Conservation (phyloP, 2,797 vertebrate genomes). For the Brachymystax lenok region DNA sequence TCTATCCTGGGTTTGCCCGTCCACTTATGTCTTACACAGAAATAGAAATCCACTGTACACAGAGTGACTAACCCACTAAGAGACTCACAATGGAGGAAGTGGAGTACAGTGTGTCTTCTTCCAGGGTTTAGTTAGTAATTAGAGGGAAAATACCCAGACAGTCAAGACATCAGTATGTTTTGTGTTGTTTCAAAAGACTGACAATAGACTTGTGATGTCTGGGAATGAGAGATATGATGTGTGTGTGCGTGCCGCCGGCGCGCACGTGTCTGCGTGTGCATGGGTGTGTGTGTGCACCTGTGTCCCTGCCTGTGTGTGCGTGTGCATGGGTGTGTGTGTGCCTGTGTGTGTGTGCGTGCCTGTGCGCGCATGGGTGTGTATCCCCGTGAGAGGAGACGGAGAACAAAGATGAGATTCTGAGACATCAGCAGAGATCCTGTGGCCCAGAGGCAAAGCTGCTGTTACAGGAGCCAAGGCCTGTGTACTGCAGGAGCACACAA, state of each 20-base stretch:
- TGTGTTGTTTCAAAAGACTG: background rate
- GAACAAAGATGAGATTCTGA: background rate
- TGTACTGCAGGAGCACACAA: background rate
- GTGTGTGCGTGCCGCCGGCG: background rate
- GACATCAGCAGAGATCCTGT: slow-evolving; percentile 4
- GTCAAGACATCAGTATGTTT: background rate
- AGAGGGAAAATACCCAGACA: background rate
- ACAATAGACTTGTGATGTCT: background rate
- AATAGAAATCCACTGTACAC: slow-evolving; percentile 16
- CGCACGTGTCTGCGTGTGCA: background rate
- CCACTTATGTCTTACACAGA: background rate
- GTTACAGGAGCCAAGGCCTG: slow-evolving; percentile 10
- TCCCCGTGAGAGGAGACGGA: background rate
- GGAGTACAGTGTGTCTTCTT: background rate
- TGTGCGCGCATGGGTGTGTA: background rate
- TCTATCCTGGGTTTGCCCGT: background rate
- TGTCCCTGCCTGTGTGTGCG: no score
- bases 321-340: background rate
- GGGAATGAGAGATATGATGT: background rate
- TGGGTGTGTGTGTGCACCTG: background rate
- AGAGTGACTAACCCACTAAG: slow-evolving; percentile 2
- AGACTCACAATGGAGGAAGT: background rate
- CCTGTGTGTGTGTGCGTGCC: background rate
- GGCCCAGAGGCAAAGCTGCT: background rate
- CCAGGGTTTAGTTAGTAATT: background rate